phyloP scores from a whole-genome alignment of 1,140 invertebrate species.

The Trachelipus rathkii region DNA sequence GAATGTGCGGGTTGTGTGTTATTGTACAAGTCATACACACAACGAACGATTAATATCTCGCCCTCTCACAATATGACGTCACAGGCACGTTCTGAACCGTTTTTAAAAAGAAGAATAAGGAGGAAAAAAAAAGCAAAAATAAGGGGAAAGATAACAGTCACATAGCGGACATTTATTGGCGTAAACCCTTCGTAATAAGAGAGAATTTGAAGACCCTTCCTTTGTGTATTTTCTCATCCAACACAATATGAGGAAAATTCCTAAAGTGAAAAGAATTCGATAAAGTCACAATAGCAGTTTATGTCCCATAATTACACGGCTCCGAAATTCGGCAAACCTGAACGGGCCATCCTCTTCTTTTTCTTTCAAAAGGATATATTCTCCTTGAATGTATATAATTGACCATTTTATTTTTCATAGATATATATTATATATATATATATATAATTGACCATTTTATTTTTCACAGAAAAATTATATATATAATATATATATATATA shows the following conservation, averaged over 20 bases:
- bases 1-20: background rate
- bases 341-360: background rate
- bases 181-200: conserved; percentile 7
- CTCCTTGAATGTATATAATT: background rate
- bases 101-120: background rate
- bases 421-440: too few relatives aligned
- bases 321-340: background rate
- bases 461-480: background rate
- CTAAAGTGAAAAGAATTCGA: conserved; percentile 8
- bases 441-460: conserved; percentile 2
- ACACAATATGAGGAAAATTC: conserved; percentile 8
- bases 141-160: background rate
- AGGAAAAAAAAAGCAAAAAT: too few relatives aligned
- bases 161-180: background rate
- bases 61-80: background rate
- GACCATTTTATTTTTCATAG: background rate
- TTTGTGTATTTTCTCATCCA: conserved; percentile 4
- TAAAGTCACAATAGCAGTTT: conserved; percentile 10
- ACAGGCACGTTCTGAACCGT: background rate
- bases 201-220: conserved; percentile 8
- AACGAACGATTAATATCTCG: background rate
- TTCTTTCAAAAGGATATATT: background rate
- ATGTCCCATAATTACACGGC: conserved; percentile 4
- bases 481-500: too few relatives aligned
- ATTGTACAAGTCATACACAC: background rate